Percentiles rank a stretch among this genome's conserved stretches.
Conservation (phyloP, 2,113 vertebrate species). For the Corythornis vintsioides region DNA sequence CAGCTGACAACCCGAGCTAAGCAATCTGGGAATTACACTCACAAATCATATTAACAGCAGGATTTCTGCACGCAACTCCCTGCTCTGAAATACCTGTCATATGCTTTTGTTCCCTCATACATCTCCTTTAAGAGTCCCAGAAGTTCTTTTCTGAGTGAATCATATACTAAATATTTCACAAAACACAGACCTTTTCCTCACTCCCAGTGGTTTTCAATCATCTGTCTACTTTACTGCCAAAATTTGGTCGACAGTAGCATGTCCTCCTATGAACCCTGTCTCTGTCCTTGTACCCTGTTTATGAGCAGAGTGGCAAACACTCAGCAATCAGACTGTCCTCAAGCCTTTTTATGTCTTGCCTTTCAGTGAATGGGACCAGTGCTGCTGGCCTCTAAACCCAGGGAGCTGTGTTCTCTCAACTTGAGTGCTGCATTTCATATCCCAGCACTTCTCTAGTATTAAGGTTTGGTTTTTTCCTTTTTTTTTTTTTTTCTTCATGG, state of each 20-base stretch:
- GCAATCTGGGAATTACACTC: slow-evolving; percentile 56
- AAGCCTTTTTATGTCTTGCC: not conserved
- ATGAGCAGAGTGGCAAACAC: slow-evolving; percentile 21
- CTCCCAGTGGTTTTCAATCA: slow-evolving; percentile 71
- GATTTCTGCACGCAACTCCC: slow-evolving; percentile 51
- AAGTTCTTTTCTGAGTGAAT: slow-evolving; percentile 65
- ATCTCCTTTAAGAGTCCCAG: slow-evolving; percentile 63
- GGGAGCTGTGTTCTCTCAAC: not conserved
- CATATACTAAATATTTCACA: slow-evolving; percentile 69
- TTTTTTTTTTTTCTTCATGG: not conserved
- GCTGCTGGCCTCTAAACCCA: not conserved
- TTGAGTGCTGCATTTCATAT: slow-evolving; percentile 17
- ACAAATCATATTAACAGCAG: slow-evolving; percentile 66
- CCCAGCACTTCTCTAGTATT: not conserved
- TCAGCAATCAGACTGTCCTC: slow-evolving; percentile 27
- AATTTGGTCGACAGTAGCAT: slow-evolving; percentile 37
- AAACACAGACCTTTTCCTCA: slow-evolving; percentile 42
- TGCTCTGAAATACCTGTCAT: slow-evolving; percentile 45
- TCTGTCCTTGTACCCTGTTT: slow-evolving; percentile 35
- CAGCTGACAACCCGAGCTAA: slow-evolving; percentile 37
- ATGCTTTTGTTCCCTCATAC: slow-evolving; percentile 54
- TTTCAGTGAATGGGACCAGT: not conserved
- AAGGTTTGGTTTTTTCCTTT: not conserved
- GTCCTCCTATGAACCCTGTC: slow-evolving; percentile 46
- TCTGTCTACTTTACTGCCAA: slow-evolving; percentile 59